These are phyloP conservation scores for Phthorimaea operculella DNA, from an alignment of 1,140 invertebrate genomes.

Conservation along the genomic window DNA sequence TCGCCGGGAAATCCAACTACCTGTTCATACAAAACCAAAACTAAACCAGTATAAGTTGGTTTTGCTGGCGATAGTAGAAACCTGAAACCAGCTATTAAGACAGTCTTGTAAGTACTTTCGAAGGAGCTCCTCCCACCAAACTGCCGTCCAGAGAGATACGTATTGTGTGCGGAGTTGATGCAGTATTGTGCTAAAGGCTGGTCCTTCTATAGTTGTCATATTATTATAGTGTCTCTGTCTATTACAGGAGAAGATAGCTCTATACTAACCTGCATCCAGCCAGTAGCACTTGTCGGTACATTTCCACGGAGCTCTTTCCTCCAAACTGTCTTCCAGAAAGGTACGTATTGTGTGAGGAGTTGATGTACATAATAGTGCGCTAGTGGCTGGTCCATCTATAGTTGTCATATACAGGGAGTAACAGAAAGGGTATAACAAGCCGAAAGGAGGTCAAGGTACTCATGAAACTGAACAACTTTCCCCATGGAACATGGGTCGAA, in stretches of 20 bases:
- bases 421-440: no score
- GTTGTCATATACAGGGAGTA: no score
- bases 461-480: no score
- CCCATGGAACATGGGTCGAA: no score
- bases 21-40: no score
- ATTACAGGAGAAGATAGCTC: no score
- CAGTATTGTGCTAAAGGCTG: no score
- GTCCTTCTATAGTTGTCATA: conserved; percentile 99
- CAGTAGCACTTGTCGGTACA: conserved; percentile 96
- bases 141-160: conserved; percentile 96
- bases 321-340: conserved; percentile 96
- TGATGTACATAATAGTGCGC: conserved; percentile 99
- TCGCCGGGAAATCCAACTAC: no score
- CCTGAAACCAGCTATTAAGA: conserved; percentile 92
- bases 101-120: conserved; percentile 98
- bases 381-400: conserved; percentile 99
- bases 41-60: no score
- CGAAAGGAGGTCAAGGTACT: no score
- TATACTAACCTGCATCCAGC: conserved; percentile 88
- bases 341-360: conserved; percentile 99
- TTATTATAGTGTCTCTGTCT: no score
- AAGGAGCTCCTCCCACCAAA: conserved; percentile 98
- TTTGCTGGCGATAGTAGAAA: no score
- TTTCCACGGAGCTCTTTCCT: conserved; percentile 97
- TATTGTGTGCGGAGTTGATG: conserved; percentile 99